Evolutionary conservation across 2,888 invertebrate genomes (phyloP).

Genomic region (Schizotus pectinicornis): DNA sequence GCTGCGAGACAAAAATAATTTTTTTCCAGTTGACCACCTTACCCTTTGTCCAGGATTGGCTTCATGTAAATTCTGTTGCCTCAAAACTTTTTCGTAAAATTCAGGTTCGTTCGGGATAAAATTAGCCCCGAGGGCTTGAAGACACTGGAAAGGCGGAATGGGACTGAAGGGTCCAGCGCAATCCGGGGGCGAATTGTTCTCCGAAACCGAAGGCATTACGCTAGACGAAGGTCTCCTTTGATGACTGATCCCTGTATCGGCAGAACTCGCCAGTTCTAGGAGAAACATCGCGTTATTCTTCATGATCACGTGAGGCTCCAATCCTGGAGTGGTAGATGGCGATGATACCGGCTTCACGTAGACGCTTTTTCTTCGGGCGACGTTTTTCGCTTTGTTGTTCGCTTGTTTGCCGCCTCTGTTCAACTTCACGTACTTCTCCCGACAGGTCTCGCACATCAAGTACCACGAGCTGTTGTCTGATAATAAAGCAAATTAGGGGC

Average conservation of each 20-base stretch:
- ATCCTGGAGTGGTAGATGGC: conserved; percentile 51
- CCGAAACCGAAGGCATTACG: conserved; percentile 63
- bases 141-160: conserved; percentile 67
- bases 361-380: conserved; percentile 42
- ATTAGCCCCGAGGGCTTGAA: conserved; percentile 61
- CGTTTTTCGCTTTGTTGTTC: conserved; percentile 52
- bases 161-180: conserved; percentile 63
- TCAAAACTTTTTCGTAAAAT: conserved; percentile 60
- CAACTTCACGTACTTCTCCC: conserved; percentile 72
- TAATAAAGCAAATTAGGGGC: not conserved
- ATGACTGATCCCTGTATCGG: conserved; percentile 57
- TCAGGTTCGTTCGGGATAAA: conserved; percentile 46
- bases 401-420: conserved; percentile 48
- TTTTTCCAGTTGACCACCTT: conserved; percentile 27
- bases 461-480: conserved; percentile 82
- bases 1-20: conserved; percentile 46
- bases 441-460: conserved; percentile 88
- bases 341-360: conserved; percentile 43
- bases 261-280: conserved; percentile 84
- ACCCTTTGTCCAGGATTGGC: conserved; percentile 57
- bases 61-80: conserved; percentile 58
- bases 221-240: conserved; percentile 51
- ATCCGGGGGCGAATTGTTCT: conserved; percentile 65
- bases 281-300: conserved; percentile 94
- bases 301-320: conserved; percentile 71